Evolutionary conservation across 2,888 invertebrate genomes (phyloP), one percentile per base, ranked within the genome.

Genomic region (Lasioglossum malachurum): DNA sequence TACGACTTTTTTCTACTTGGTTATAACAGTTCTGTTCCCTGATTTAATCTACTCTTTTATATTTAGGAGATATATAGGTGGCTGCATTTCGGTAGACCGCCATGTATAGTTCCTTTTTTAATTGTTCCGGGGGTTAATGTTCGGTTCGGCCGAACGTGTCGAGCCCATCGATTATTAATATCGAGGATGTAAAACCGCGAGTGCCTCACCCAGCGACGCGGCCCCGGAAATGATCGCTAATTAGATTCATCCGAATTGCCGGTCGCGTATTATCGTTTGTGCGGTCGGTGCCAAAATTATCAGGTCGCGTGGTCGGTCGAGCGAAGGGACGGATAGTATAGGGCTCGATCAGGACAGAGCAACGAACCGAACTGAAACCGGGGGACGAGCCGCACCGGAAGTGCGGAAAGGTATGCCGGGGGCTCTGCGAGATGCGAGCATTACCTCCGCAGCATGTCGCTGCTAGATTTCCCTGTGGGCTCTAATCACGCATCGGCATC

Each of bases 401-500:
- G 80, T 75, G 91, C 78, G 87, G 82, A 89, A 89, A 86, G 86
- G 84, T 77, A 80, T 27, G 84, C 81, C 57, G 69, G 79, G 76
- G 75, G 74, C 79, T 80, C 81, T 75, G 81, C 78, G 78, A 83
- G 84, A 78, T 69, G 80, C 84, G 85, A 83, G 84, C 83, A 83
- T 86, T 92, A 89, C 90, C 91, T 92, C 89, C 87, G 91, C 88
- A 86, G 90, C 93, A 92, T 94, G 93, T 94, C 91, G 92, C 86
- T 74, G 91, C 78, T 93, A 93, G 94, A 95, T 95, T 94, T 95
- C 95, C 94, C 95, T 83, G 88, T 75, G 94, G 94, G 93, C 93
- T 92, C 92, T 93, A 94, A 95, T 95, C 93, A 94, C 93, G 93
- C 93, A 92, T 92, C 93, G 92, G 91, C 88, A 88, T 88, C 91